phyloP scores from a whole-genome alignment of 2,888 invertebrate species.

The Tenodera sinensis region DNA sequence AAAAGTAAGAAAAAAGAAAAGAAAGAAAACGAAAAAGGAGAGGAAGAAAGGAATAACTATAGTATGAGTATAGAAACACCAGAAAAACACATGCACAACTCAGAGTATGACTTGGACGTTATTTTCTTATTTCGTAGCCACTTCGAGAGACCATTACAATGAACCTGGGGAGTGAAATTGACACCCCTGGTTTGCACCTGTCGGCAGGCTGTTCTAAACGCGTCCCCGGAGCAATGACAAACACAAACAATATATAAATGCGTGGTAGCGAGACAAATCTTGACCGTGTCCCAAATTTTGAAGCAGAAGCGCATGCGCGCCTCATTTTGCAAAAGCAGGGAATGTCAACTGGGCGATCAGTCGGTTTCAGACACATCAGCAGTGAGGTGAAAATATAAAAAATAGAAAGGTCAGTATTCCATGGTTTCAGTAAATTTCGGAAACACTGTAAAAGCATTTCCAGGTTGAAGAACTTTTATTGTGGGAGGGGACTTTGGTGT shows the following conservation, averaged over 20 bases:
- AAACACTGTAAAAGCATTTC: too few species aligned
- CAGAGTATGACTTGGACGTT: too few species aligned
- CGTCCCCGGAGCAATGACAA: background rate
- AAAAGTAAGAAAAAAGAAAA: too few species aligned
- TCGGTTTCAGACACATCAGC: background rate
- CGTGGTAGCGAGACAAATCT: background rate
- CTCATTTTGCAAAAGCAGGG: background rate
- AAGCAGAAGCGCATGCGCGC: background rate
- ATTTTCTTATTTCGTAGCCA: too few species aligned
- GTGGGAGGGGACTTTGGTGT: too few species aligned
- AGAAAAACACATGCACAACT: too few species aligned
- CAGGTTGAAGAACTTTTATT: too few species aligned
- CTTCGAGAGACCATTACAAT: too few species aligned
- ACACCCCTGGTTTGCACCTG: background rate
- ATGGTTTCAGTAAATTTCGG: background rate
- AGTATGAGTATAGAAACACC: too few species aligned
- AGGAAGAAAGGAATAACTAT: too few species aligned
- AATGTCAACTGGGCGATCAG: background rate
- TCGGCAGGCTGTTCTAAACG: background rate
- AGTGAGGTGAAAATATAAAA: background rate
- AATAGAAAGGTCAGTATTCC: background rate
- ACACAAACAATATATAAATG: background rate
- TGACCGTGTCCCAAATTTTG: background rate
- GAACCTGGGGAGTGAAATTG: background rate
- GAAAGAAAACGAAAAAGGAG: too few species aligned